Evolutionary conservation across 2,797 vertebrate genomes (phyloP).

Genomic region (Luscinia luscinia): DNA sequence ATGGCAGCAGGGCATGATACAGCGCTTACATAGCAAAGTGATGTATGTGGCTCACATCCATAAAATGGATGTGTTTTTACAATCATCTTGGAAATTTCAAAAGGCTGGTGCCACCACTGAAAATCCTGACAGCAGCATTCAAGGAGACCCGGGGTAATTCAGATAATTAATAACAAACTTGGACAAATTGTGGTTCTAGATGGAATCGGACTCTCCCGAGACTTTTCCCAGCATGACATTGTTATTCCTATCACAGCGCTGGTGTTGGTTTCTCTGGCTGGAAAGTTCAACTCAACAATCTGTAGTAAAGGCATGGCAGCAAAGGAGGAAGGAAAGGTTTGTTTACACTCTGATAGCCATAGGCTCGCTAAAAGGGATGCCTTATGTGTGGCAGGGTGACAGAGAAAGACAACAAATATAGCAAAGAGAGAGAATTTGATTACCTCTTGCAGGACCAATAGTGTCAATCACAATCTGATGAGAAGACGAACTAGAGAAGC

Average conservation of each 20-base stretch:
- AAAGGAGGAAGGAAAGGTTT: background rate
- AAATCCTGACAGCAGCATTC: background rate
- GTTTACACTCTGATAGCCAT: background rate
- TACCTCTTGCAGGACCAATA: background rate
- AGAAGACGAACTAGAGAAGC: background rate
- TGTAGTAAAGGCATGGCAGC: background rate
- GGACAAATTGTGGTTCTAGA: background rate
- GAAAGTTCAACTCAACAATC: rapidly evolving
- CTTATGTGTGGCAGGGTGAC: background rate
- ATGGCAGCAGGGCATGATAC: constrained; percentile 6
- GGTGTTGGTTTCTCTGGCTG: background rate
- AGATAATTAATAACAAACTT: background rate
- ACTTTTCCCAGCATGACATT: background rate
- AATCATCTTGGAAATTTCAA: background rate
- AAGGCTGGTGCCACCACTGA: background rate
- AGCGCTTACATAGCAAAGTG: background rate
- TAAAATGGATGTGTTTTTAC: background rate
- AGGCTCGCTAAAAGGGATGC: background rate
- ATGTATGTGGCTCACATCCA: background rate
- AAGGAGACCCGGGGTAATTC: background rate
- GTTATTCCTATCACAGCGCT: background rate
- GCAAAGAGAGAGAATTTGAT: background rate
- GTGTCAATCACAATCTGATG: background rate
- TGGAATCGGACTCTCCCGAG: background rate
- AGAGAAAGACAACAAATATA: background rate